Evolutionary conservation across 1,140 invertebrate genomes (phyloP).

Genomic region (Brachionus manjavacas): DNA sequence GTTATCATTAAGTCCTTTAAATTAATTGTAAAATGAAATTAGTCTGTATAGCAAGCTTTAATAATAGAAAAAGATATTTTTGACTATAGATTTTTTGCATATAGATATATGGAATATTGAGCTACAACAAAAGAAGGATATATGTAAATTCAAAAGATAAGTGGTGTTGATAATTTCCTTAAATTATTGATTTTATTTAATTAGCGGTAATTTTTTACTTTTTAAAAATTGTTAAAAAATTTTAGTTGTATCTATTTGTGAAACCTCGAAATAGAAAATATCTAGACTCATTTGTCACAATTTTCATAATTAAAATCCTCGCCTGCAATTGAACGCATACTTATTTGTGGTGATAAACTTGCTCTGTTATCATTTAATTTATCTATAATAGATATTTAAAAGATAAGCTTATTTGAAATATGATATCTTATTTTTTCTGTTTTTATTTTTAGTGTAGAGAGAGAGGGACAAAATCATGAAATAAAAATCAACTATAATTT

Average conservation of each 20-base stretch:
- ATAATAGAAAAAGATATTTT: conserved; percentile 3
- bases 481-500: conserved; percentile 24
- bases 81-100: not conserved
- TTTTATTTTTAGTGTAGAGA: not conserved
- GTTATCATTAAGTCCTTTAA: not conserved
- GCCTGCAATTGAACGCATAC: not conserved
- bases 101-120: conserved; percentile 12
- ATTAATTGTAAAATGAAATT: not conserved
- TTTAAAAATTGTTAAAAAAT: conserved; percentile 17
- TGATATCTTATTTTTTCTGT: conserved; percentile 25
- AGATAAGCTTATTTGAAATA: conserved; percentile 35
- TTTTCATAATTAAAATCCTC: conserved; percentile 1
- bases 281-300: not conserved
- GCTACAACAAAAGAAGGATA: not conserved
- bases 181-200: conserved; percentile 36
- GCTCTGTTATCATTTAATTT: conserved; percentile 12
- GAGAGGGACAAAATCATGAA: conserved; percentile 23
- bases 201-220: conserved; percentile 20
- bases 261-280: not conserved
- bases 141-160: conserved; percentile 2
- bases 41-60: not conserved
- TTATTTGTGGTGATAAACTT: not conserved
- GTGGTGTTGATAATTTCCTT: conserved; percentile 36
- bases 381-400: conserved; percentile 25
- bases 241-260: not conserved